These are phyloP conservation scores for Volucella inanis DNA, from an alignment of 2,888 invertebrate genomes.

Conservation along the genomic window DNA sequence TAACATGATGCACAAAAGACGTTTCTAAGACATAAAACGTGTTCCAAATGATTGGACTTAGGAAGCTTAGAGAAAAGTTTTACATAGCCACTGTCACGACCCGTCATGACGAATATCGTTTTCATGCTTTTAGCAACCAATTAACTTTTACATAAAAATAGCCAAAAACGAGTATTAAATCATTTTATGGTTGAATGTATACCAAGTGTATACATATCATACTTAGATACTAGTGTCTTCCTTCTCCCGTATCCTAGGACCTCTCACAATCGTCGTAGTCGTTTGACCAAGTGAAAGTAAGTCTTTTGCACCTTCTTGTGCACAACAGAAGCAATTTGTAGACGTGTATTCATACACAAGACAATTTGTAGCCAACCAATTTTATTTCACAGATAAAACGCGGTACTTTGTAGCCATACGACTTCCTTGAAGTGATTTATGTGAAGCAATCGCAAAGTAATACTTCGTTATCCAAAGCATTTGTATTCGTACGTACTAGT, in stretches of 20 bases:
- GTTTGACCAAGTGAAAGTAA: constrained; percentile 29
- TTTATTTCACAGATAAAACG: constrained; percentile 45
- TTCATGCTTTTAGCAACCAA: not conserved
- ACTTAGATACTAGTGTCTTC: constrained; percentile 17
- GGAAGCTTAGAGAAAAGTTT: not conserved
- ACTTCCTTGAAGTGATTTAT: constrained; percentile 66
- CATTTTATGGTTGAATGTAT: constrained; percentile 6
- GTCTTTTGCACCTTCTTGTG: constrained; percentile 14
- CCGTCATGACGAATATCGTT: constrained; percentile 14
- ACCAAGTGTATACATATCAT: constrained; percentile 28
- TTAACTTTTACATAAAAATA: constrained; percentile 4
- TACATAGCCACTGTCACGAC: constrained; percentile 33
- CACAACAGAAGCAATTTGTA: not conserved
- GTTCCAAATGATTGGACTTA: no score
- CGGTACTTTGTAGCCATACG: constrained; percentile 32
- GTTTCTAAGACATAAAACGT: no score
- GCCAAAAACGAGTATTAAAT: not conserved
- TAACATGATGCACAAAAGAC: no score
- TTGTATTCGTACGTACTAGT: not conserved
- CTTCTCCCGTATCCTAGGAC: constrained; percentile 14
- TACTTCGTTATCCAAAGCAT: not conserved
- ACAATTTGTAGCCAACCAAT: constrained; percentile 46
- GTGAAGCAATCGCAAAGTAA: not conserved
- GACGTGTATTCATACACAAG: constrained; percentile 11
- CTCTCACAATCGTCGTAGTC: constrained; percentile 7